Evolutionary conservation across 2,888 invertebrate genomes (phyloP).

Genomic region (Drosophila antonietae): DNA sequence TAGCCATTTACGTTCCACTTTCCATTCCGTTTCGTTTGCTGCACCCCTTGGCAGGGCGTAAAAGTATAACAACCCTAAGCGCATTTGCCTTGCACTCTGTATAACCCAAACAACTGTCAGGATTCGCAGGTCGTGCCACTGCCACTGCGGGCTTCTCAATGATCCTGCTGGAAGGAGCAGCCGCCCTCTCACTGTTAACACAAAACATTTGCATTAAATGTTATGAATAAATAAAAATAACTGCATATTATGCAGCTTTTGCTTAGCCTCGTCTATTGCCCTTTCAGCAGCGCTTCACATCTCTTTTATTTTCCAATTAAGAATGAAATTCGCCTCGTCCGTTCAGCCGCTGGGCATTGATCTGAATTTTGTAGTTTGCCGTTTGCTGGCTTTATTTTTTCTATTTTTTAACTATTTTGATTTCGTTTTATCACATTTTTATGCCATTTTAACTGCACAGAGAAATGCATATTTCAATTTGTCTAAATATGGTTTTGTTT

Average conservation of each 20-base stretch:
- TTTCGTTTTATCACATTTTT: conserved; percentile 13
- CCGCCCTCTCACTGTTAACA: conserved; percentile 35
- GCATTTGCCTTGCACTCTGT: conserved; percentile 64
- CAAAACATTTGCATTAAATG: conserved; percentile 58
- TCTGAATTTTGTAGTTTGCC: conserved; percentile 12
- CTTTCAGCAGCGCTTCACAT: neutral
- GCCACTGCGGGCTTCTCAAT: neutral
- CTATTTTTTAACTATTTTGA: neutral
- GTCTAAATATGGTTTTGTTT: conserved; percentile 43
- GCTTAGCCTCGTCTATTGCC: conserved; percentile 19
- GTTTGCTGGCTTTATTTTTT: neutral
- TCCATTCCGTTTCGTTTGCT: conserved; percentile 1
- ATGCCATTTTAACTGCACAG: neutral
- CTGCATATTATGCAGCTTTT: conserved; percentile 45
- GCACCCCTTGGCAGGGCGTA: conserved; percentile 17
- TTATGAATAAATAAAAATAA: conserved; percentile 65
- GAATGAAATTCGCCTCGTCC: conserved; percentile 53
- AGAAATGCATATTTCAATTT: conserved; percentile 41
- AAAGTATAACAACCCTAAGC: conserved; percentile 61
- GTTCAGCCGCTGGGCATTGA: conserved; percentile 46
- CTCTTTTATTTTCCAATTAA: conserved; percentile 17
- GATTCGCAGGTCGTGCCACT: conserved; percentile 41
- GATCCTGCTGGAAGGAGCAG: conserved; percentile 18
- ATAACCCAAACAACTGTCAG: conserved; percentile 51
- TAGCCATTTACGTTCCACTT: neutral